phyloP scores from a whole-genome alignment of 2,797 vertebrate species.

The Acomys russatus region DNA sequence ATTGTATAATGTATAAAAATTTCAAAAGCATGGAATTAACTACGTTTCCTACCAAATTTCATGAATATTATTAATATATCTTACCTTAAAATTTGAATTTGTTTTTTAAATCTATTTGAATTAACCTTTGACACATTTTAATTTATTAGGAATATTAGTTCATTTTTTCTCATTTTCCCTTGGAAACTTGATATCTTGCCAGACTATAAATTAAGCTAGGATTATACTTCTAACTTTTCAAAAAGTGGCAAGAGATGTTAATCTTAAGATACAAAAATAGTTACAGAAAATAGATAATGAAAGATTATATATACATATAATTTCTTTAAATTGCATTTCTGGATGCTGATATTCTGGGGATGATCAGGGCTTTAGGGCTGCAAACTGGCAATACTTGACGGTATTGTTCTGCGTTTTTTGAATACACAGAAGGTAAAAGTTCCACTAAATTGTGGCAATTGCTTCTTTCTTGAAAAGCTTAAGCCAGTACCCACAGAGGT shows the following conservation, averaged over 20 bases:
- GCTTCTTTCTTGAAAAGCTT: background rate
- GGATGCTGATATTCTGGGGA: no score
- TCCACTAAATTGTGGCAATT: background rate
- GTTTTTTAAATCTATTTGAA: constrained; percentile 20
- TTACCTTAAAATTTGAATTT: background rate
- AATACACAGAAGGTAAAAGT: no score
- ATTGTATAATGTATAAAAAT: background rate
- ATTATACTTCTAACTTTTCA: constrained; percentile 22
- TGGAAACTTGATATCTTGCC: background rate
- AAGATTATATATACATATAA: no score
- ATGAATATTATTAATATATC: background rate
- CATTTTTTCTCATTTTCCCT: constrained; percentile 28
- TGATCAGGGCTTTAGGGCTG: background rate
- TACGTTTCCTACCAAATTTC: constrained; percentile 19
- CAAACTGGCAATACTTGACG: background rate
- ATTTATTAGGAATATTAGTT: background rate
- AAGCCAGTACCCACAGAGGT: background rate
- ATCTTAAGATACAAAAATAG: background rate
- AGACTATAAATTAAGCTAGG: background rate
- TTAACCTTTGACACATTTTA: constrained; percentile 4
- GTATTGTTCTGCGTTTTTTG: background rate
- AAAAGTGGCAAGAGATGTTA: background rate
- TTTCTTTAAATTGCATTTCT: background rate
- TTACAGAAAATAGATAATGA: background rate
- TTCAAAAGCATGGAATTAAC: background rate